These are phyloP conservation scores for Discoglossus pictus DNA, from an alignment of 2,797 vertebrate species.

Conservation along the genomic window DNA sequence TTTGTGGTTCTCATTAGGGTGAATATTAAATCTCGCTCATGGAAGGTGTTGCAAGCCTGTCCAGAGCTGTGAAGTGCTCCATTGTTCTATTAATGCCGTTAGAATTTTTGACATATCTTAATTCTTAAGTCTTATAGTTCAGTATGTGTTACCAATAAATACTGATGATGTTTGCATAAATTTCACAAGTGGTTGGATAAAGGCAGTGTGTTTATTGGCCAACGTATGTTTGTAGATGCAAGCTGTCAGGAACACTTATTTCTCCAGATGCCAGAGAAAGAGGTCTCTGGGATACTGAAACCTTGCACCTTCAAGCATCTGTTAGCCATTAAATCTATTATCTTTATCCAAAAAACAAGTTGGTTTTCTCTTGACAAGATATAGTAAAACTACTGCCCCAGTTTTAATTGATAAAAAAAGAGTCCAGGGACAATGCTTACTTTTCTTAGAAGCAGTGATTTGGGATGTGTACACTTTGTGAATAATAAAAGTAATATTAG, in stretches of 20 bases:
- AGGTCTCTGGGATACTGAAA: slow-evolving; percentile 43
- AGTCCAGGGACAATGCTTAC: slow-evolving; percentile 10
- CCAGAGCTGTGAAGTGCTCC: slow-evolving; percentile 6
- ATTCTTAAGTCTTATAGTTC: slow-evolving; percentile 19
- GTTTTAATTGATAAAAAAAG: slow-evolving; percentile 12
- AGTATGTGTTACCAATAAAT: slow-evolving; percentile 27
- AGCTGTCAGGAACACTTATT: slow-evolving; percentile 47
- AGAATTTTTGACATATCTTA: neutral
- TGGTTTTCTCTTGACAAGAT: slow-evolving; percentile 46
- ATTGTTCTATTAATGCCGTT: slow-evolving; percentile 9
- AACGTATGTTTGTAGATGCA: slow-evolving; percentile 37
- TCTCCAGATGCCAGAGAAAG: slow-evolving; percentile 42
- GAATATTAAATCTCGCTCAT: slow-evolving; percentile 8
- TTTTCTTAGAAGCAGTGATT: neutral
- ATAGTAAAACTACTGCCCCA: slow-evolving; percentile 17
- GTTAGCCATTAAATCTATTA: slow-evolving; percentile 46
- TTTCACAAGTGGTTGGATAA: slow-evolving; percentile 23
- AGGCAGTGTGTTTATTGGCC: slow-evolving; percentile 32
- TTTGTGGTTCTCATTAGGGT: slow-evolving; percentile 20
- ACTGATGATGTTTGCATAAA: slow-evolving; percentile 17
- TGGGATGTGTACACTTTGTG: neutral
- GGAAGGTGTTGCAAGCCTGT: slow-evolving; percentile 4
- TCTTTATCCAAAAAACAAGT: slow-evolving; percentile 42
- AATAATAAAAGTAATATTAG: no score
- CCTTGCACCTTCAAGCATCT: slow-evolving; percentile 44